Conservation (phyloP, 92 coral and sea anemone species). For the Actinostola sp. region DNA sequence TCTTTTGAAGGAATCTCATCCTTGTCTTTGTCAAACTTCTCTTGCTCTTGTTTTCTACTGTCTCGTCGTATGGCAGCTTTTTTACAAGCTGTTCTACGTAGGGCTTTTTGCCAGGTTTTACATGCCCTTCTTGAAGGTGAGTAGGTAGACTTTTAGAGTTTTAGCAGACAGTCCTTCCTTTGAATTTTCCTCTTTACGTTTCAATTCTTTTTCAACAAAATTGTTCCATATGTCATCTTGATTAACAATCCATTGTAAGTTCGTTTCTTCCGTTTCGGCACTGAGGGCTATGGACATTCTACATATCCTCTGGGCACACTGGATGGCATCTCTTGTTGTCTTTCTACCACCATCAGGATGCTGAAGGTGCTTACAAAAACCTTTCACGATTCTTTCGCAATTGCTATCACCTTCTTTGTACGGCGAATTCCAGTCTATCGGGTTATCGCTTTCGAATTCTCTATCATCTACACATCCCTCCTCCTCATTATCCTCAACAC, state of each 20-base stretch:
- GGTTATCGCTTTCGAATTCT: too few relatives aligned
- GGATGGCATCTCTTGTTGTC: neutral
- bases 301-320: neutral
- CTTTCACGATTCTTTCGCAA: neutral
- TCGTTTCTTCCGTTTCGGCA: too few relatives aligned
- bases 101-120: slow-evolving; percentile 4
- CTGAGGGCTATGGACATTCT: neutral
- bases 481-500: too few relatives aligned
- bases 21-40: neutral
- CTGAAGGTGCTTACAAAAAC: slow-evolving; percentile 2
- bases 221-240: neutral
- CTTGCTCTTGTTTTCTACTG: neutral
- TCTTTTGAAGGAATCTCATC: slow-evolving; percentile 1
- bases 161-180: too few relatives aligned
- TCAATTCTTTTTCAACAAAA: slow-evolving; percentile 3
- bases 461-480: too few relatives aligned
- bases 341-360: slow-evolving; percentile 11
- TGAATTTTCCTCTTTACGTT: too few relatives aligned
- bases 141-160: neutral
- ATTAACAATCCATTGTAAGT: neutral
- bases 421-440: too few relatives aligned
- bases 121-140: neutral
- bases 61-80: too few relatives aligned
- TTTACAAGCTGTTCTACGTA: neutral
- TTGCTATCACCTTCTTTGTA: too few relatives aligned